A percentile compares a stretch with the other conserved stretches of the same genome.
These are phyloP conservation scores for Galeopsomyia nigrocyanea DNA, from an alignment of 2,888 invertebrate genomes.

Conservation along the genomic window DNA sequence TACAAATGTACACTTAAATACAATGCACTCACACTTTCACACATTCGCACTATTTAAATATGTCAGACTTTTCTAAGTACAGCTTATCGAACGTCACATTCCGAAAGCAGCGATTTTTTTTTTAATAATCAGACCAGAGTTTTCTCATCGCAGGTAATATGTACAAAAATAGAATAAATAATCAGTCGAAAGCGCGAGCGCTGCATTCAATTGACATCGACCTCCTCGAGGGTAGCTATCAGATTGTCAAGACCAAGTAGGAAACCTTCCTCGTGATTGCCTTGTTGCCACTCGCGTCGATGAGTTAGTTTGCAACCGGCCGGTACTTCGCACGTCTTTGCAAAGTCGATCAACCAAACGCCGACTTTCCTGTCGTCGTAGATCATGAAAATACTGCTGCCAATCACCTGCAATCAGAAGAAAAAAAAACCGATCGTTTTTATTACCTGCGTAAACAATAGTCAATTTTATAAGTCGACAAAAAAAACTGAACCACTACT, in stretches of 20 bases:
- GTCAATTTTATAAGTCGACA: too few species aligned
- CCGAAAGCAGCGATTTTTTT: constrained; percentile 21
- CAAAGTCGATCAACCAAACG: constrained; percentile 98
- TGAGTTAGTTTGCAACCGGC: constrained; percentile 81
- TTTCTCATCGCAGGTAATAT: constrained; percentile 24
- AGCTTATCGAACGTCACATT: constrained; percentile 17
- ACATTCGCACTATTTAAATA: constrained; percentile 22
- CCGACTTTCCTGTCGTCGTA: constrained; percentile 91
- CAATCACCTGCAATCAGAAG: constrained; percentile 75
- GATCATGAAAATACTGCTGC: constrained; percentile 94
- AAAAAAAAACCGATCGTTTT: background rate
- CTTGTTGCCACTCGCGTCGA: constrained; percentile 86
- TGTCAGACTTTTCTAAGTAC: constrained; percentile 47
- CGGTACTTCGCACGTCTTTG: constrained; percentile 87
- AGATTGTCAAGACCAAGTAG: constrained; percentile 93
- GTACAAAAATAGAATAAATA: constrained; percentile 36
- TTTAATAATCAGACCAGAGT: constrained; percentile 43
- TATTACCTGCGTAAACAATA: too few species aligned
- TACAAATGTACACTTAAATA: constrained; percentile 42
- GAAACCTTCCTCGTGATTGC: constrained; percentile 98
- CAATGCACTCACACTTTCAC: constrained; percentile 20
- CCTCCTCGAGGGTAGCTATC: constrained; percentile 77
- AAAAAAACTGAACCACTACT: too few species aligned
- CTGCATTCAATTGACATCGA: constrained; percentile 28
- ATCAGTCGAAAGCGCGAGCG: constrained; percentile 35